These are phyloP conservation scores for Poecilus cupreus DNA, from an alignment of 2,888 invertebrate species.

Conservation along the genomic window DNA sequence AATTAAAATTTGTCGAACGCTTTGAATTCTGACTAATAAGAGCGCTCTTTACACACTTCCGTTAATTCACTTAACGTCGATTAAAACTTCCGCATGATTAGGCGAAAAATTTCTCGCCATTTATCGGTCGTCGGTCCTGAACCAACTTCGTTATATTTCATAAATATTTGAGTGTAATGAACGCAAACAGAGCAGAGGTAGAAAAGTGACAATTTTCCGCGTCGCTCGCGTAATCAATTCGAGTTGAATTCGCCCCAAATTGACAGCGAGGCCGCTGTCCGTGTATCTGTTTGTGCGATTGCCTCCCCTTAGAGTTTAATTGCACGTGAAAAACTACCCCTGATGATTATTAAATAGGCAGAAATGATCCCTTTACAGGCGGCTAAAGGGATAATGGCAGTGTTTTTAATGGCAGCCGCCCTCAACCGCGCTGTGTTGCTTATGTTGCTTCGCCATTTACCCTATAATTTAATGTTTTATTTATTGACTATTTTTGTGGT, in stretches of 20 bases:
- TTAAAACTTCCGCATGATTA: conserved; percentile 36
- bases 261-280: neutral
- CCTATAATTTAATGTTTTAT: neutral
- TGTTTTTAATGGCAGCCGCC: neutral
- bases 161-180: conserved; percentile 34
- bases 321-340: conserved; percentile 53
- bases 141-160: conserved; percentile 28
- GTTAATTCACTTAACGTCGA: conserved; percentile 10
- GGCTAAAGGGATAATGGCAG: neutral
- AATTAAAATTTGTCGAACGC: conserved; percentile 34
- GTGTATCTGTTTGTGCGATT: conserved; percentile 20
- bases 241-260: neutral
- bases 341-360: conserved; percentile 51
- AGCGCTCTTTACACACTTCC: neutral
- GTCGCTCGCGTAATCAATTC: conserved; percentile 29
- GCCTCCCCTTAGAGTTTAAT: conserved; percentile 33
- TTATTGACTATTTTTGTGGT: conserved; percentile 1
- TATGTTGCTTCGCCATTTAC: neutral
- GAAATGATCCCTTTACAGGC: conserved; percentile 37
- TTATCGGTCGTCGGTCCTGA: neutral
- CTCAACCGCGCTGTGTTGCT: neutral
- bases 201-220: conserved; percentile 34
- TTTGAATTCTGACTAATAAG: neutral
- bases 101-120: conserved; percentile 5
- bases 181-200: conserved; percentile 4